These are phyloP conservation scores for Drosophila albomicans DNA, from an alignment of 1,140 invertebrate species.

Conservation along the genomic window DNA sequence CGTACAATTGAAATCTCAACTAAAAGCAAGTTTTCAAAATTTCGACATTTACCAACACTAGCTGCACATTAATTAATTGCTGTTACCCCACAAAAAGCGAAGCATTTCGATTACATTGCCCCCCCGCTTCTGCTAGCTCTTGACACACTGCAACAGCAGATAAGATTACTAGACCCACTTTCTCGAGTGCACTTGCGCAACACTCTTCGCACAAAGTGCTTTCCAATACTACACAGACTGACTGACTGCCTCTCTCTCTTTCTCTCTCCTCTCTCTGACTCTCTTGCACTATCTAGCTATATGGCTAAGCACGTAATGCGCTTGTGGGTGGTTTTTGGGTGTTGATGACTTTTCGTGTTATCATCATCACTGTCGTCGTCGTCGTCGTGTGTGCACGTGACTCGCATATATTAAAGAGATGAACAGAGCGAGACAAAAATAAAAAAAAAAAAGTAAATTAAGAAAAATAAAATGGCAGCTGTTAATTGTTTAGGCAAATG, in stretches of 20 bases:
- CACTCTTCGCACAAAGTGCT: constrained; percentile 2
- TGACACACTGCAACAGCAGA: constrained; percentile 20
- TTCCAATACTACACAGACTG: constrained; percentile 9
- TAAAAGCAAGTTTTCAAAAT: not conserved
- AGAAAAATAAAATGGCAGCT: constrained; percentile 9
- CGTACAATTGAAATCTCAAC: too few relatives aligned
- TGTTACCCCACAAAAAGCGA: not conserved
- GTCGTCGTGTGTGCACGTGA: constrained; percentile 21
- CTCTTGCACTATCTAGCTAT: not conserved
- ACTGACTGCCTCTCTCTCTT: not conserved
- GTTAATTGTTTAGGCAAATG: constrained; percentile 32
- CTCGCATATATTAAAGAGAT: constrained; percentile 23
- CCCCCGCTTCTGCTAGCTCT: not conserved
- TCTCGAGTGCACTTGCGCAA: constrained; percentile 35
- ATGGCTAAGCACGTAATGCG: not conserved
- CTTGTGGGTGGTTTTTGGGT: constrained; percentile 1
- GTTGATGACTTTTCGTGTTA: constrained; percentile 5
- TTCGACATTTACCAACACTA: not conserved
- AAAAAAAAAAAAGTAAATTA: not conserved
- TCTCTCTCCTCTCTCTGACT: constrained; percentile 1
- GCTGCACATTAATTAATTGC: not conserved
- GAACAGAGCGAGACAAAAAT: not conserved
- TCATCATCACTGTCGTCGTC: not conserved
- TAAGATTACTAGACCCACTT: constrained; percentile 33
- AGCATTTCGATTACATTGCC: not conserved